These are phyloP conservation scores for Drosophila subpulchrella DNA, from an alignment of 1,140 invertebrate species.

Conservation along the genomic window DNA sequence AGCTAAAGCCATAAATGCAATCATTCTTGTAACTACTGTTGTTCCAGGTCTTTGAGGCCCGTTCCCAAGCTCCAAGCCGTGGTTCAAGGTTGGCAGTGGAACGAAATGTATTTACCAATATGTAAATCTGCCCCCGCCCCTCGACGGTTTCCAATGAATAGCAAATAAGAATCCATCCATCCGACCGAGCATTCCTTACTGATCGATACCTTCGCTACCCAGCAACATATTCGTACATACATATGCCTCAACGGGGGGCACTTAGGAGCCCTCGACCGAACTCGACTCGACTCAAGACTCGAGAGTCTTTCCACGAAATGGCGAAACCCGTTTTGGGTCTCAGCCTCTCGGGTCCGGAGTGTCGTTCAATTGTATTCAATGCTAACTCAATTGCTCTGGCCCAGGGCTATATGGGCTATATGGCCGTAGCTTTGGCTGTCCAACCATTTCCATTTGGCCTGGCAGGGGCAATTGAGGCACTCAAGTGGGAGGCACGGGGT, in stretches of 20 bases:
- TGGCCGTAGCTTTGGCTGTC: constrained; percentile 47
- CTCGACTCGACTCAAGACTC: constrained; percentile 27
- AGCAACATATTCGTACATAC: constrained; percentile 7
- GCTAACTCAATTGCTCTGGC: constrained; percentile 77
- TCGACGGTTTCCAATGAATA: constrained; percentile 41
- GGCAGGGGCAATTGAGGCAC: constrained; percentile 59
- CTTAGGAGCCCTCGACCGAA: constrained; percentile 35
- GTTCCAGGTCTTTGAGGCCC: not conserved
- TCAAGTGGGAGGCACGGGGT: constrained; percentile 12
- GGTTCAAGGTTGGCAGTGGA: constrained; percentile 36
- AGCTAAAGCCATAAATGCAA: constrained; percentile 8
- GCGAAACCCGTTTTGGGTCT: constrained; percentile 75
- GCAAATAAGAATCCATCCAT: constrained; percentile 37
- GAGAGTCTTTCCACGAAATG: constrained; percentile 73
- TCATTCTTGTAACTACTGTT: constrained; percentile 26
- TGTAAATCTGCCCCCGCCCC: constrained; percentile 15
- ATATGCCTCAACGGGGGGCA: constrained; percentile 51
- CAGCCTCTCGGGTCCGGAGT: constrained; percentile 44
- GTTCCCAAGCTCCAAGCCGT: constrained; percentile 17
- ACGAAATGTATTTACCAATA: constrained; percentile 8
- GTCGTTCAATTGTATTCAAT: constrained; percentile 80
- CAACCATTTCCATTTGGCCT: constrained; percentile 35
- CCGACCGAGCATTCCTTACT: constrained; percentile 3
- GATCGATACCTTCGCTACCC: constrained; percentile 36
- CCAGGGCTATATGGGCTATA: constrained; percentile 49